These are phyloP conservation scores for Drosophila equinoxialis DNA, from an alignment of 1,140 invertebrate species.

Conservation along the genomic window DNA sequence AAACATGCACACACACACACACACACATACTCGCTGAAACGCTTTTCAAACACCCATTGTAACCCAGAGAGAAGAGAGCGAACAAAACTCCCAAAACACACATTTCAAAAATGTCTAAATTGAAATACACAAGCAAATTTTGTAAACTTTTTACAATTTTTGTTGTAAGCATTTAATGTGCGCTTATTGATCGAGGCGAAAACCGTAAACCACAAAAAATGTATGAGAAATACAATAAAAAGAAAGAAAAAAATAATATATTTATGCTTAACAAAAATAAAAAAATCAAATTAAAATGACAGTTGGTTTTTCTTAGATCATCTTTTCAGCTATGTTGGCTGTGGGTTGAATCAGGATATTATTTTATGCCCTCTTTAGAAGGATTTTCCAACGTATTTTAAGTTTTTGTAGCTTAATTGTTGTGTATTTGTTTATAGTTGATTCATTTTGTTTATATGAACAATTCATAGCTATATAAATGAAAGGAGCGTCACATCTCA, in stretches of 20 bases:
- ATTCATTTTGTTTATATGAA: too few relatives aligned
- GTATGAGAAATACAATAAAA: constrained; percentile 25
- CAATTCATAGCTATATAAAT: too few relatives aligned
- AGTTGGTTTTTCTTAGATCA: too few relatives aligned
- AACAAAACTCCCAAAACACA: constrained; percentile 46
- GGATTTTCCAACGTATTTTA: too few relatives aligned
- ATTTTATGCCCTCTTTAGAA: too few relatives aligned
- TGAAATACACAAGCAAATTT: constrained; percentile 39
- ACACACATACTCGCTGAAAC: constrained; percentile 44
- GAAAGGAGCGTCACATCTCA: too few relatives aligned
- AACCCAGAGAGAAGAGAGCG: constrained; percentile 23
- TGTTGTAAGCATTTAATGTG: constrained; percentile 70
- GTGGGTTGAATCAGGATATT: too few relatives aligned
- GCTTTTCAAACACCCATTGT: constrained; percentile 3
- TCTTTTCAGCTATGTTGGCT: too few relatives aligned
- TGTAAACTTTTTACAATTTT: constrained; percentile 70
- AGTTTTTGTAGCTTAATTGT: too few relatives aligned
- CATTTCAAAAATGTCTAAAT: constrained; percentile 75
- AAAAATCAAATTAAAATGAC: constrained; percentile 4
- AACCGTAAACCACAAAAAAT: constrained; percentile 16
- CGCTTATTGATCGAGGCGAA: constrained; percentile 35
- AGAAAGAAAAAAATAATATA: constrained; percentile 45
- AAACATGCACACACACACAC: constrained; percentile 20
- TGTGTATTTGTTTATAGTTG: too few relatives aligned
- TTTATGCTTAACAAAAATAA: constrained; percentile 74